phyloP scores from a whole-genome alignment of 2,113 vertebrate genomes.

The Collichthys lucidus region DNA sequence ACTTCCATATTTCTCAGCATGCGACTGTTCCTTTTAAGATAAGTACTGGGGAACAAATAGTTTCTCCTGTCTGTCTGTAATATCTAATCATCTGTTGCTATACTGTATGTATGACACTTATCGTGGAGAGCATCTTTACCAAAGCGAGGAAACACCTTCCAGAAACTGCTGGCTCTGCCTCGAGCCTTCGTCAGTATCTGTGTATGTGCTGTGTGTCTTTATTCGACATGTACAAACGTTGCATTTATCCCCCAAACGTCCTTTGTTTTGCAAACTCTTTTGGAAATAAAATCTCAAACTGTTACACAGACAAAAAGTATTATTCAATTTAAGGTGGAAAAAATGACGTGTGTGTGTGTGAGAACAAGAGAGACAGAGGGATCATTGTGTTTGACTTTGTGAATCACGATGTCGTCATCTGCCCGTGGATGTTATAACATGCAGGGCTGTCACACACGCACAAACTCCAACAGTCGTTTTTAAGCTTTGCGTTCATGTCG shows the following conservation, averaged over 20 bases:
- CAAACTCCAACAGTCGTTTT: conserved; percentile 1
- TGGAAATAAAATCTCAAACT: conserved; percentile 65
- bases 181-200: conserved; percentile 1
- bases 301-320: background rate
- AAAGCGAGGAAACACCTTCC: conserved; percentile 28
- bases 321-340: conserved; percentile 10
- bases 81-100: conserved; percentile 26
- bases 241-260: background rate
- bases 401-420: conserved; percentile 43
- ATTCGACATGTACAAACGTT: conserved; percentile 39
- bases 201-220: conserved; percentile 31
- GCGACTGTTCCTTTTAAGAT: conserved; percentile 42
- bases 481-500: conserved; percentile 27
- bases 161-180: conserved; percentile 11
- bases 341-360: background rate
- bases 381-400: conserved; percentile 15
- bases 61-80: conserved; percentile 35
- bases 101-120: conserved; percentile 6
- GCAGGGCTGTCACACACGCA: background rate
- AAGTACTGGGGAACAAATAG: conserved; percentile 38
- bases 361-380: background rate
- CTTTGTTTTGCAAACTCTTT: conserved; percentile 47
- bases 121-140: conserved; percentile 28
- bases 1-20: conserved; percentile 7
- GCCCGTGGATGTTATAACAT: conserved; percentile 38